Conservation (phyloP, 2,113 vertebrate species). For the Nyctereutes procyonoides region DNA sequence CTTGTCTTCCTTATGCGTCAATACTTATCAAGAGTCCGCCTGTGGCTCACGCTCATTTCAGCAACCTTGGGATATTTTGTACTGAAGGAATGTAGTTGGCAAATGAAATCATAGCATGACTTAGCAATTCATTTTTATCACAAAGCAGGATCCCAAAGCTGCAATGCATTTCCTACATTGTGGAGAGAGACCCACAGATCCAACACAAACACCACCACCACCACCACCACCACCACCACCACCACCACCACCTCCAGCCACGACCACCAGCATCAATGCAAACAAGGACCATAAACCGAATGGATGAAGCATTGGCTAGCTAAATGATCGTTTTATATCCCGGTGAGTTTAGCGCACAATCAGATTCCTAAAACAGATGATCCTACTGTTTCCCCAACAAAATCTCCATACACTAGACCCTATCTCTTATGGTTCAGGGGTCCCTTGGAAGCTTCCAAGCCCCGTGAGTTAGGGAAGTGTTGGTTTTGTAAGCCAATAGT, state of each 20-base stretch:
- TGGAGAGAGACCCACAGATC: neutral
- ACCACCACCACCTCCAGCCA: neutral
- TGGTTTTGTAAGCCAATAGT: neutral
- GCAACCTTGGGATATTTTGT: neutral
- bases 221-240: fast-evolving
- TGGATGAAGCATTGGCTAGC: neutral
- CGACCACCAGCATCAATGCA: neutral
- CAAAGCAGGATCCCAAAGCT: neutral
- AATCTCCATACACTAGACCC: neutral
- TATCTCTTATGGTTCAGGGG: fast-evolving
- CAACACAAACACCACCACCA: neutral
- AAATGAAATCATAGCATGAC: neutral
- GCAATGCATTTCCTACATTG: neutral
- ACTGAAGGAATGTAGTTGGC: neutral
- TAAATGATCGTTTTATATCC: fast-evolving
- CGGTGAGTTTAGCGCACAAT: neutral
- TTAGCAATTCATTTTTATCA: neutral
- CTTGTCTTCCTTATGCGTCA: conserved; percentile 32
- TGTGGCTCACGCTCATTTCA: neutral
- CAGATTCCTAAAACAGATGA: neutral
- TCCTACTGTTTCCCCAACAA: neutral
- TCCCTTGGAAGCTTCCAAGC: neutral
- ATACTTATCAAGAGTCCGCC: neutral
- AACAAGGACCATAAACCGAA: neutral
- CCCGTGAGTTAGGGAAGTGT: neutral